phyloP scores from a whole-genome alignment of 2,888 invertebrate species.

The Tipula vernalis region DNA sequence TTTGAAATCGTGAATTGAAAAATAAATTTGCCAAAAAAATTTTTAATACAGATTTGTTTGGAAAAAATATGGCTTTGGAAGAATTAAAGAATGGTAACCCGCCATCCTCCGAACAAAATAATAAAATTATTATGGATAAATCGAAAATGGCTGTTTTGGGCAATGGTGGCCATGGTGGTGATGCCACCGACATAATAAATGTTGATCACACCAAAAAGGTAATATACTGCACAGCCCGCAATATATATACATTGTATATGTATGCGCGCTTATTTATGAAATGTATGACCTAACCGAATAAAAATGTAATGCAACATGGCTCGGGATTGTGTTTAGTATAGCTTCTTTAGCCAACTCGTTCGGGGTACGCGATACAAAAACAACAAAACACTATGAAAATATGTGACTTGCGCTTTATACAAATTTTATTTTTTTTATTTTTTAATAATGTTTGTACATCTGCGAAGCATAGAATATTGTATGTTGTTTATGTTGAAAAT shows the following conservation, averaged over 20 bases:
- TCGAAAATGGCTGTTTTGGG: conserved; percentile 13
- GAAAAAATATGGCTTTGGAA: conserved; percentile 23
- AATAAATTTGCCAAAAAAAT: not conserved
- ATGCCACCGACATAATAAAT: not conserved
- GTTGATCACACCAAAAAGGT: conserved; percentile 6
- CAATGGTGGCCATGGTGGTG: conserved; percentile 7
- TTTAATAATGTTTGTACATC: not conserved
- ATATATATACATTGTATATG: not conserved
- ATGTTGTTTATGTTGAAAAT: not conserved
- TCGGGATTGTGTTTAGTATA: not conserved
- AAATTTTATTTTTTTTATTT: not conserved
- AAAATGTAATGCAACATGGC: not conserved
- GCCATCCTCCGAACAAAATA: conserved; percentile 16
- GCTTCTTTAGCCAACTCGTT: no score
- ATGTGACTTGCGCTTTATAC: not conserved
- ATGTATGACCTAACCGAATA: not conserved
- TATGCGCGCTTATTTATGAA: not conserved
- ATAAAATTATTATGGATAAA: conserved; percentile 16
- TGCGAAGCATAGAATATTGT: not conserved
- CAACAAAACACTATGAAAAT: not conserved
- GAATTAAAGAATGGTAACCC: conserved; percentile 24
- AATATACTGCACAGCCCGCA: not conserved
- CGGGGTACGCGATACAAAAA: not conserved
- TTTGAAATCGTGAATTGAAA: not conserved
- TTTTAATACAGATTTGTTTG: not conserved